Evolutionary conservation across 2,888 invertebrate genomes (phyloP).

Genomic region (Fragum fragum): DNA sequence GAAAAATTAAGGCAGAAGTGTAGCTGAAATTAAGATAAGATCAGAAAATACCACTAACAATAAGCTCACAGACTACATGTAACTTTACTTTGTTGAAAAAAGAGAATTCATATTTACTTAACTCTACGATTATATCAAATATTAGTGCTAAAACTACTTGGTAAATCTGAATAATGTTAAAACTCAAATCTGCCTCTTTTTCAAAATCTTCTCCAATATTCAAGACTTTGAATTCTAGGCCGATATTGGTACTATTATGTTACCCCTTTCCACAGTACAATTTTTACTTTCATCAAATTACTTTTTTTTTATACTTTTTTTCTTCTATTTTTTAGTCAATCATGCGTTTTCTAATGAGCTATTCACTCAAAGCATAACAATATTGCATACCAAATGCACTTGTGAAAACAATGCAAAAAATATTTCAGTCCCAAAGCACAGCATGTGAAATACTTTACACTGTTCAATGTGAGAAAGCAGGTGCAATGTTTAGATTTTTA

Average conservation of each 20-base stretch:
- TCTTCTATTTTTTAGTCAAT: background rate
- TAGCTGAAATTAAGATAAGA: no score
- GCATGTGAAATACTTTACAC: background rate
- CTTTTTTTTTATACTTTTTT: no score
- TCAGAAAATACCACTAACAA: no score
- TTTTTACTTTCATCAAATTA: no score
- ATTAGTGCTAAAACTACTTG: background rate
- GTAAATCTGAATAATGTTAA: background rate
- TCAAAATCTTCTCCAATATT: conserved; percentile 15
- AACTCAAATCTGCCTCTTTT: conserved; percentile 30
- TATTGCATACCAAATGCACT: background rate
- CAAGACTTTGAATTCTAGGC: conserved; percentile 30
- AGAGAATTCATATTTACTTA: background rate
- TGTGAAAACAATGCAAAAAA: background rate
- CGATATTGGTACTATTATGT: background rate
- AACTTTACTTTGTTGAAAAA: no score
- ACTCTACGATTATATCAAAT: background rate
- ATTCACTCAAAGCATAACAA: background rate
- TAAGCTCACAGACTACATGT: no score
- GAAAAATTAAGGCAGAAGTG: no score
- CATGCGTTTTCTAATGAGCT: background rate
- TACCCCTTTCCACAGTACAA: background rate
- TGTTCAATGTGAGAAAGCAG: conserved; percentile 7
- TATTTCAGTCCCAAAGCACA: background rate
- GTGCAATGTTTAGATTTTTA: background rate